Base-by-base conservation (phyloP, 2,888 invertebrate species). In the Nymphalis urticae region DNA sequence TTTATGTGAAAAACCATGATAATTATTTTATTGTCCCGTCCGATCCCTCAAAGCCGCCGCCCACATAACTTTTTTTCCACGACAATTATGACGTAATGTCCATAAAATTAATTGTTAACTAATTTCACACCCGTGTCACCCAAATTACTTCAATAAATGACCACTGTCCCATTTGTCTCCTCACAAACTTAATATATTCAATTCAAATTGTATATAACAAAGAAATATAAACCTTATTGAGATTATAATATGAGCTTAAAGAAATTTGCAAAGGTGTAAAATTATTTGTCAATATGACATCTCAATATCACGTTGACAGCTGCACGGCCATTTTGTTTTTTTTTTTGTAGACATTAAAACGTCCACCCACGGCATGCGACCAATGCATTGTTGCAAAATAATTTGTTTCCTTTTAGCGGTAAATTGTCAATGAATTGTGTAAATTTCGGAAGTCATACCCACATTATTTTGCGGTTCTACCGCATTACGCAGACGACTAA, bases 221-320 rank as follows among this genome's bases (percentile, higher is more conserved):
- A 4, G 16, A 0, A 83, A 78, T 75, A 19, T 75, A 0, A 69
- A 27, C 76, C 70, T 71, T 85, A 80, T 21, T 0, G 0, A 0
- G 0, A 54, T 3, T 0, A 0, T 0, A 27, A 77, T 82, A 78
- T 64, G 71, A 48, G 50, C 9, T 16, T 10, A 47, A 19, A 8
- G 0, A 13, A 9, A 59, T 24, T 50, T 27, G 1, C 16, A 21
- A 24, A n/a, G 24, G 74, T 27, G 72, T 62, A 69, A 42, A 58
- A 13, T 76, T 68, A 0, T 67, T 79, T 79, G 83, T 75, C 65
- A 56, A 65, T 75, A 76, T 78, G 85, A 90, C 80, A 81, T 86
- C 86, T 89, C 87, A 85, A 90, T 89, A 80, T 77, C 77, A 77
- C 27, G 83, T 85, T 89, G 91, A 90, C 91, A 92, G 90, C 90